phyloP scores from a whole-genome alignment of 37 sponge, comb jelly and placozoan species.

The Lycopodina hypogea region DNA sequence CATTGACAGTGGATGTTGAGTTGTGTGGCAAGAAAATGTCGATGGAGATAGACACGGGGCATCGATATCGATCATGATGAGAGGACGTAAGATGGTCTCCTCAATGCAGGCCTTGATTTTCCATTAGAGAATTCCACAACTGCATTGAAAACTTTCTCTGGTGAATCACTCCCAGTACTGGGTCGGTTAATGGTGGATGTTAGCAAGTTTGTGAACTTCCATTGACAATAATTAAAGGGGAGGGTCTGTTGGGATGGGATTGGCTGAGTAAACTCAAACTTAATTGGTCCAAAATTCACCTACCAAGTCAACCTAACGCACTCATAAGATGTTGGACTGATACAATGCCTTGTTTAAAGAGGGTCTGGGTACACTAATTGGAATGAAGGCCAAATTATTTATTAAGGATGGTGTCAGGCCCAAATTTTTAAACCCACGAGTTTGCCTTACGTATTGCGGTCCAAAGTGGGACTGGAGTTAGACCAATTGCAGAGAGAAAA shows the following conservation, averaged over 20 bases:
- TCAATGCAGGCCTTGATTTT: not conserved
- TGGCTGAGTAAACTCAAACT: conserved; percentile 4
- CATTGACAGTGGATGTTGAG: no score
- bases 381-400: not conserved
- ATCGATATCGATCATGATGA: no score
- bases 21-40: no score
- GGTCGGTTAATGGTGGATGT: no score
- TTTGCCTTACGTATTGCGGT: not conserved
- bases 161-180: not conserved
- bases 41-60: no score
- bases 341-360: not conserved
- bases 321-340: not conserved
- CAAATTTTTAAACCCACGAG: not conserved
- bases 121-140: not conserved
- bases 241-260: conserved; percentile 49
- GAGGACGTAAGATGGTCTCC: no score
- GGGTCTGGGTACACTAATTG: not conserved
- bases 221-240: not conserved
- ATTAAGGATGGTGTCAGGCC: not conserved
- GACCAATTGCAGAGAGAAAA: not conserved
- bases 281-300: not conserved
- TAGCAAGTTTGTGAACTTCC: no score
- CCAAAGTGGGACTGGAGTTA: not conserved
- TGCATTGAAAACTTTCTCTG: not conserved
- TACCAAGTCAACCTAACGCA: not conserved